Base-by-base conservation (phyloP, 2,113 vertebrate species). In the Craseonycteris thonglongyai region DNA sequence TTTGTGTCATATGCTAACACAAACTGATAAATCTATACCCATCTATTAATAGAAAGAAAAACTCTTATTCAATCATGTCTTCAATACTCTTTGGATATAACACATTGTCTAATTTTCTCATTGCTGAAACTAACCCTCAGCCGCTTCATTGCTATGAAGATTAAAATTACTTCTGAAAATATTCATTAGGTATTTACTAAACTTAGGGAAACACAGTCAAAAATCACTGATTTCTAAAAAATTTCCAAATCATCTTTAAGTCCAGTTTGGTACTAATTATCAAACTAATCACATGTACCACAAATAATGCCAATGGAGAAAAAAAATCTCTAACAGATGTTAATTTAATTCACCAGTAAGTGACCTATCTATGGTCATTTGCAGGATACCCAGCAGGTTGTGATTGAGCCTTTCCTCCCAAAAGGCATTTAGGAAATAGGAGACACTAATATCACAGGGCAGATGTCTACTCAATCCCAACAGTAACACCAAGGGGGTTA, bases 101-200 rank as follows among this genome's bases (percentile, higher is more conserved):
- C 0, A 71, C 24, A n/a, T 58, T 65, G 68, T 66, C 19, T 78
- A 38, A 85, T 81, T 81, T 92, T 59, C 33, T 88, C 42, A 74
- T 8, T 74, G 28, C 19, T 79, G 38, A 94, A 90, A 94, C 68
- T 69, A 88, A 78, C 30, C 28, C 33, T n/a, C 2, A 33, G 14
- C 18, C 22, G 78, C 79, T 49, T 92, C 40, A 90, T 51, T 88
- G 24, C 35, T 88, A 4, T 74, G 54, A 89, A 61, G 18, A 82
- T 71, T 71, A 79, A 86, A 87, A 93, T 83, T 45, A 93, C 7
- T 75, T 91, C 56, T 56, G 7, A 38, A 89, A 87, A 63, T 38
- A 78, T 78, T 88, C 35, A 90, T 69, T 80, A 92, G 26, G 1
- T 90, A 66, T 87, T 93, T 85, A 87, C 76, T 76, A 84, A 28